These are phyloP conservation scores for Conus canariensis DNA, from an alignment of 2,888 invertebrate genomes.

Conservation along the genomic window DNA sequence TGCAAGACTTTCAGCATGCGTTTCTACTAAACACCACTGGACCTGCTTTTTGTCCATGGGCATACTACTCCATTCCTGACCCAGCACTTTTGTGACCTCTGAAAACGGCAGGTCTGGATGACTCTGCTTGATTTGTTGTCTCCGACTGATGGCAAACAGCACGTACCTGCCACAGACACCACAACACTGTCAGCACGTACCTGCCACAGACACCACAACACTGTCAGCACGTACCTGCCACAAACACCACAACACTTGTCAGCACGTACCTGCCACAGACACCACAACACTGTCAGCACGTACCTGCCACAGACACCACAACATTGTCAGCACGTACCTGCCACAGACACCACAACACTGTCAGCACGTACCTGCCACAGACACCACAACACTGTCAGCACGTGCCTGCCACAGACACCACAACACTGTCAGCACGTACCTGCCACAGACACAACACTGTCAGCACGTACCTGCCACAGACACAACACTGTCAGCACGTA, in stretches of 20 bases:
- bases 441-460: conserved; percentile 38
- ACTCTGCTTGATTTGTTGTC: conserved; percentile 80
- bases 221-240: conserved; percentile 76
- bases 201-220: too few species aligned
- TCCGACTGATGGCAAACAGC: conserved; percentile 81
- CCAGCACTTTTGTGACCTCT: conserved; percentile 82
- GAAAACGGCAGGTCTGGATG: conserved; percentile 81
- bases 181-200: background rate
- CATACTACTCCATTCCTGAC: conserved; percentile 82
- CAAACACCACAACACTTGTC: background rate
- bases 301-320: conserved; percentile 73
- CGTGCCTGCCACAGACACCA: conserved; percentile 76
- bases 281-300: conserved; percentile 76
- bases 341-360: background rate
- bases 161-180: conserved; percentile 78
- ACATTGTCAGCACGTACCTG: conserved; percentile 81
- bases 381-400: conserved; percentile 73
- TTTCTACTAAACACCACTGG: too few species aligned
- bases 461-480: conserved; percentile 79
- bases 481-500: conserved; percentile 78
- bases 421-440: conserved; percentile 79
- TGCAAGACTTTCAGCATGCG: too few species aligned
- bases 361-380: conserved; percentile 79
- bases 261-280: conserved; percentile 79
- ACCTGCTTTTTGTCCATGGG: too few species aligned